phyloP scores from a whole-genome alignment of 2,888 invertebrate genomes.

The Ennomos erosarius region DNA sequence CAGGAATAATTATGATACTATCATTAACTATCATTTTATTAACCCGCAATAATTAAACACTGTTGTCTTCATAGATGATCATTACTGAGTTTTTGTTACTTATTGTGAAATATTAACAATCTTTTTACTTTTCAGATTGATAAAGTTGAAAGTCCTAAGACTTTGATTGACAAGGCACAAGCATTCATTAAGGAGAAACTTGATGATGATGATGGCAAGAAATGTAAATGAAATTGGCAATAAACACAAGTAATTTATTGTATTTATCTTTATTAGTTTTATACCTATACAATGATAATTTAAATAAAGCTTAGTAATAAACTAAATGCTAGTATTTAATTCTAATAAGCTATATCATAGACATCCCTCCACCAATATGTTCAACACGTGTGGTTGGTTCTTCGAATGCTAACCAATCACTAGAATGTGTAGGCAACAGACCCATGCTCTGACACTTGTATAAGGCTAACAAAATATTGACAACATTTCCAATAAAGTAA shows the following conservation, averaged over 20 bases:
- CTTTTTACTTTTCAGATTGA: slow-evolving; percentile 87
- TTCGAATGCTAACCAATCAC: slow-evolving; percentile 99
- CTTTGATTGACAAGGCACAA: slow-evolving; percentile 89
- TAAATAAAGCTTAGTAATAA: slow-evolving; percentile 46
- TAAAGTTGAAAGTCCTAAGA: slow-evolving; percentile 92
- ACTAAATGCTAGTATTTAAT: slow-evolving; percentile 45
- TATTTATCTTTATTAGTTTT: slow-evolving; percentile 71
- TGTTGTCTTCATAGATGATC: no score
- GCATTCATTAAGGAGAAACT: slow-evolving; percentile 89
- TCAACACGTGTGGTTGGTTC: slow-evolving; percentile 94
- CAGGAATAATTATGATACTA: no score
- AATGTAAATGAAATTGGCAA: slow-evolving; percentile 41
- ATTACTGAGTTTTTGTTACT: no score
- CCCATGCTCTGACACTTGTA: slow-evolving; percentile 99
- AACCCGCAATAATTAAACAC: no score
- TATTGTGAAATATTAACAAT: not conserved
- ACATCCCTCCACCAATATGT: slow-evolving; percentile 93
- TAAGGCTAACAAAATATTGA: slow-evolving; percentile 95
- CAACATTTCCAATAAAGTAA: slow-evolving; percentile 96
- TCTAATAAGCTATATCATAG: slow-evolving; percentile 77
- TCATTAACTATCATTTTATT: not conserved
- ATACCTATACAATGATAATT: slow-evolving; percentile 61
- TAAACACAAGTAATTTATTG: slow-evolving; percentile 54
- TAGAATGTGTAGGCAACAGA: slow-evolving; percentile 97
- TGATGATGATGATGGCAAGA: slow-evolving; percentile 47